These are phyloP conservation scores for Drosophila quinaria DNA, from an alignment of 2,888 invertebrate species.

Conservation along the genomic window DNA sequence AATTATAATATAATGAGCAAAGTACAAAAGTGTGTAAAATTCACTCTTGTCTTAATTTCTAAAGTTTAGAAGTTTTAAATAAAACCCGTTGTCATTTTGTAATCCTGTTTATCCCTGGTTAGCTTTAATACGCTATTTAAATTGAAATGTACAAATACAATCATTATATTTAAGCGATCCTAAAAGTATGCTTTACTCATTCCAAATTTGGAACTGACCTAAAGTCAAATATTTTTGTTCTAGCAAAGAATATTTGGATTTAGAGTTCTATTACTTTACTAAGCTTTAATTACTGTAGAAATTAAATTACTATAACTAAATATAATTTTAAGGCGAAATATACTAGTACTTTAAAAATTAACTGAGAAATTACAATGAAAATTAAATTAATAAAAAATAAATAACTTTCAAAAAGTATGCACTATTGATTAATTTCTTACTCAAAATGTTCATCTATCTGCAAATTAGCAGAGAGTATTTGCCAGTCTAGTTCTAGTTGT, in stretches of 20 bases:
- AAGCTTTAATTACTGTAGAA: no score
- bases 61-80: constrained; percentile 11
- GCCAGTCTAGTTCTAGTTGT: neutral
- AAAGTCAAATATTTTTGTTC: no score
- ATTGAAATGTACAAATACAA: no score
- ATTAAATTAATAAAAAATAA: no score
- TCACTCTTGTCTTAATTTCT: neutral
- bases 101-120: constrained; percentile 10
- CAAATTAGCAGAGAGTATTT: neutral
- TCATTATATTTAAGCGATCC: no score
- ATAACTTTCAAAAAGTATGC: neutral
- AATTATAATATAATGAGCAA: neutral
- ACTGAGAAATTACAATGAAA: no score
- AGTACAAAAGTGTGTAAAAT: constrained; percentile 1
- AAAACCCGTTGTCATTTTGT: constrained; percentile 19
- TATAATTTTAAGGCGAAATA: neutral
- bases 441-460: no score
- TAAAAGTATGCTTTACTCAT: no score
- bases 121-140: constrained; percentile 3
- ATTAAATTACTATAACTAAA: neutral
- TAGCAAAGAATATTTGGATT: no score
- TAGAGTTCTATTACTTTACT: no score
- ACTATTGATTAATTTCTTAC: neutral
- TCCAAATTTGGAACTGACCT: no score
- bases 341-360: neutral